A percentile compares a stretch with the other conserved stretches of the same genome.
phyloP scores from a whole-genome alignment of 2,797 vertebrate genomes.

The Scleropages formosus region DNA sequence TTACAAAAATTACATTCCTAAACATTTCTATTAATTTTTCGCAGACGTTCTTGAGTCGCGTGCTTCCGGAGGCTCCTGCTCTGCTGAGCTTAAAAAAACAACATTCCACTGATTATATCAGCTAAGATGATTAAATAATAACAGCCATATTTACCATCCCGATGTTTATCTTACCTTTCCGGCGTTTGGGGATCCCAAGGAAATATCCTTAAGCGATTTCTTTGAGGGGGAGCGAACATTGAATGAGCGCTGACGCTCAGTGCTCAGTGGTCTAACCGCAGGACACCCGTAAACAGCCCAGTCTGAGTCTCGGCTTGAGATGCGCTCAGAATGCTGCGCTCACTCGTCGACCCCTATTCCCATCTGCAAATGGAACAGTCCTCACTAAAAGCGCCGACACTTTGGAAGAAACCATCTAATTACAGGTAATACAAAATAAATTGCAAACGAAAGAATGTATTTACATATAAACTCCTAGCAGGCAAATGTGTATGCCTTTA shows the following conservation, averaged over 20 bases:
- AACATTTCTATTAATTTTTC: no score
- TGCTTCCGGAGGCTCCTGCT: no score
- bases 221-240: constrained; percentile 16
- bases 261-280: constrained; percentile 2
- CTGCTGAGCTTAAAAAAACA: no score
- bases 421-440: not conserved
- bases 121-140: no score
- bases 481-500: no score
- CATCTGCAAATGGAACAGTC: constrained; percentile 23
- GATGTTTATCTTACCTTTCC: constrained; percentile 26
- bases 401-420: constrained; percentile 22
- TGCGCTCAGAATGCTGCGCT: not conserved
- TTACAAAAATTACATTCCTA: no score
- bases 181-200: not conserved
- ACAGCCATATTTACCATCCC: not conserved
- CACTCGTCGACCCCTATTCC: constrained; percentile 2
- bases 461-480: not conserved
- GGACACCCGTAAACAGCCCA: constrained; percentile 2
- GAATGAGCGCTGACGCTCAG: constrained; percentile 12
- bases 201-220: constrained; percentile 27
- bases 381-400: not conserved
- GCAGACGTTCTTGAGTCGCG: no score
- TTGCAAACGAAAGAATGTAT: not conserved
- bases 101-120: no score
- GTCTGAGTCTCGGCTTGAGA: not conserved